Conservation (phyloP, 2,113 vertebrate genomes). For the Callaeas wilsoni region DNA sequence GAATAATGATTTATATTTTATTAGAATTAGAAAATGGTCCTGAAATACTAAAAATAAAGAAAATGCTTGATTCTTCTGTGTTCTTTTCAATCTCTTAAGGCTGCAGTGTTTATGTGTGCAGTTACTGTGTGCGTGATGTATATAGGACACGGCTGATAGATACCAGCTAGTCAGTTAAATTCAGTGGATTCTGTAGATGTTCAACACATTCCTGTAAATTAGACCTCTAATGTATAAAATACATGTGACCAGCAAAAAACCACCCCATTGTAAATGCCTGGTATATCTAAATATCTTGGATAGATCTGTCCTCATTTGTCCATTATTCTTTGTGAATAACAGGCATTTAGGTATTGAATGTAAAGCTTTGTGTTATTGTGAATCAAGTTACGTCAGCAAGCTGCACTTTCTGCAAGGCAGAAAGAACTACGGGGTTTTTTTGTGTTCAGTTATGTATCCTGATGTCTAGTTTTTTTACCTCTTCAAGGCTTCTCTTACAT, state of each 20-base stretch:
- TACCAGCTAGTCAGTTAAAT: not conserved
- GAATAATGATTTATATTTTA: not conserved
- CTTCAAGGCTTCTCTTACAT: conserved; percentile 90
- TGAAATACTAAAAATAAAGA: not conserved
- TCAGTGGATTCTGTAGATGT: not conserved
- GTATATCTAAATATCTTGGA: not conserved
- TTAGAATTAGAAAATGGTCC: not conserved
- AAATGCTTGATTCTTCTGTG: not conserved
- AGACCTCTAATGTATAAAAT: not conserved
- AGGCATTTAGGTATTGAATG: not conserved
- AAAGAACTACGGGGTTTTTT: not conserved
- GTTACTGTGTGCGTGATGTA: not conserved
- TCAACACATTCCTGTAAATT: not conserved
- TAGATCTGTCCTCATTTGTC: not conserved
- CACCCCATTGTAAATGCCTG: not conserved
- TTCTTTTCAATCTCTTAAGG: not conserved
- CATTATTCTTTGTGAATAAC: not conserved
- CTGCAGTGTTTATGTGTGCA: not conserved
- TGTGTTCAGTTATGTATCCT: not conserved
- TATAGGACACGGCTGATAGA: not conserved
- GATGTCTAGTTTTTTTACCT: not conserved
- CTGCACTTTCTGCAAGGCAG: not conserved
- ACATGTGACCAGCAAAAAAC: not conserved
- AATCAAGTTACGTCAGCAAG: not conserved
- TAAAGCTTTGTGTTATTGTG: not conserved